These are phyloP conservation scores for Rhadina sibilatrix DNA, from an alignment of 2,113 vertebrate genomes.

Conservation along the genomic window DNA sequence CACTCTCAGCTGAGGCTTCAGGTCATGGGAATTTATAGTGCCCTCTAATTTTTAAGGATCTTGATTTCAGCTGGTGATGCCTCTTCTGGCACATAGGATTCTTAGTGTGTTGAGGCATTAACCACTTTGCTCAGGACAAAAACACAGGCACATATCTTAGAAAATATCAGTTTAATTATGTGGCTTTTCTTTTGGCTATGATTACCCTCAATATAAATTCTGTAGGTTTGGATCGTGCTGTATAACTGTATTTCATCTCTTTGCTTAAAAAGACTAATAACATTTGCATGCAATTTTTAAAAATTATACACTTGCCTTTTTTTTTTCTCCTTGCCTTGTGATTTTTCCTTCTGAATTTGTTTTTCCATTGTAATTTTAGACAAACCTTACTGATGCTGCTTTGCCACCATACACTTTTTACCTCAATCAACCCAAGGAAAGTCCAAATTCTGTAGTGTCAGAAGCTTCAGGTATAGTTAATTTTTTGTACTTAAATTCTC, in stretches of 20 bases:
- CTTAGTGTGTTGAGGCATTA: not conserved
- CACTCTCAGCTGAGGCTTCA: not conserved
- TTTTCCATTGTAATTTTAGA: constrained; percentile 70
- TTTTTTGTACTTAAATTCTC: not conserved
- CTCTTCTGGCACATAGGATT: not conserved
- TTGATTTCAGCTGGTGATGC: not conserved
- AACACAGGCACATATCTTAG: not conserved
- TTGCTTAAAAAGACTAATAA: not conserved
- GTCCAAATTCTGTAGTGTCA: constrained; percentile 74
- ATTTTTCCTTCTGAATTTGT: not conserved
- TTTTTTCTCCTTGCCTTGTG: not conserved
- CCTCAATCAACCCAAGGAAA: constrained; percentile 81
- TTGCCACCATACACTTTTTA: constrained; percentile 72
- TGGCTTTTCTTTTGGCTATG: not conserved
- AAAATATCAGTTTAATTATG: not conserved
- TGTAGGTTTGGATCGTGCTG: not conserved
- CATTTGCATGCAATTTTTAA: not conserved
- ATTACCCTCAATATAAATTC: not conserved
- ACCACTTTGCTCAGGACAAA: not conserved
- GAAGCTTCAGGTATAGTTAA: constrained; percentile 84
- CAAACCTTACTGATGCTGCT: constrained; percentile 55
- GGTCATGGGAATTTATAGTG: not conserved
- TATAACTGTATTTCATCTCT: not conserved
- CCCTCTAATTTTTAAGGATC: not conserved
- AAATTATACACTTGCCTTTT: not conserved